Evolutionary conservation across 2,113 vertebrate species (phyloP), one percentile per base, ranked within the genome.

Genomic region (Eurystomus gularis): DNA sequence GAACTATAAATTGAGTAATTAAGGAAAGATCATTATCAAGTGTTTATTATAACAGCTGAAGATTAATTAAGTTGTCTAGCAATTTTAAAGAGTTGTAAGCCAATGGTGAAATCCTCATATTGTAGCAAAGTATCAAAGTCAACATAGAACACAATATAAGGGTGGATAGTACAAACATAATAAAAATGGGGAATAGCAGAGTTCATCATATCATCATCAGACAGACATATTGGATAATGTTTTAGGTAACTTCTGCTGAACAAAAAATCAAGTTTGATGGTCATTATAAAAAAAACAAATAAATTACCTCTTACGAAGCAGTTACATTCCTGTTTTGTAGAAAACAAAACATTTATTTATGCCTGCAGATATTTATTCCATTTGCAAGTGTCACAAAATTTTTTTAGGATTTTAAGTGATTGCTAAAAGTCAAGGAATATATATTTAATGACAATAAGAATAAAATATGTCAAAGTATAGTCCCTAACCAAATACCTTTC

Each of bases 1-100:
- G 19, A 91, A 88, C 21, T 79, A 84, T 68, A 93, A 91, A 93
- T 69, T 79, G 24, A 77, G 25, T 54, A 94, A 75, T 92, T 94
- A 94, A 92, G 31, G 29, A 73, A 94, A 72, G 37, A 92, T 94
- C n/a, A 89, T 66, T 93, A 95, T 65, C 37, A 86, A 88, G 35
- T 73, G 39, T 71, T 94, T 84, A 79, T 78, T 91, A 55, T 73
- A 87, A 93, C 14, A 91, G 46, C 54, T 70, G 66, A 97, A 68
- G 77, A 89, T 72, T 3, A 95, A 95, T 84, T 78, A 85, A 80
- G 24, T 44, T 85, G 17, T 68, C 39, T 82, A 93, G 64, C 11
- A 93, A 61, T 75, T 94, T 79, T 73, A 89, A 82, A 82, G 71
- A 66, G 39, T 42, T 12, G 7, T 71, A 90, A 93, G 94, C 20